Evolutionary conservation across 2,888 invertebrate species (phyloP).

Genomic region (Thelaira solivaga): DNA sequence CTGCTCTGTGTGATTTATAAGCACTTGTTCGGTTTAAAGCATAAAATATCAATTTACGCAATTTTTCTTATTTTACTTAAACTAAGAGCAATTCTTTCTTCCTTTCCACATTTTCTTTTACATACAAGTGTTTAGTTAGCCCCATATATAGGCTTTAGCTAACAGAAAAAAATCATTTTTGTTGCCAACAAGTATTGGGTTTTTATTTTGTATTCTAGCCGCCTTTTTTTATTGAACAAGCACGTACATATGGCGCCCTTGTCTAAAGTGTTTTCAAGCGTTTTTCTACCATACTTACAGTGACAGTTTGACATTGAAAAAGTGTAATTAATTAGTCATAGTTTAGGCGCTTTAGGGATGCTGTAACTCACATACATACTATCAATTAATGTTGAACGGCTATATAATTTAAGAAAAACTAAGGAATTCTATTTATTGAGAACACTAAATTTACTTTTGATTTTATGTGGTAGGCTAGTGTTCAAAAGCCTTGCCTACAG

Average conservation of each 20-base stretch:
- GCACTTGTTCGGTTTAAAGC: conserved; percentile 60
- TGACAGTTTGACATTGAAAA: conserved; percentile 72
- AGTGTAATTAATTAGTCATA: conserved; percentile 71
- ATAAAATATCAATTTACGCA: conserved; percentile 61
- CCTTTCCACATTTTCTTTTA: conserved; percentile 11
- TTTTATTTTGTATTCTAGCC: conserved; percentile 32
- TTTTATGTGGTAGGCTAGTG: background rate
- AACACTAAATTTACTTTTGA: background rate
- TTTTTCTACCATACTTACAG: conserved; percentile 19
- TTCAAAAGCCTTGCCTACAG: background rate
- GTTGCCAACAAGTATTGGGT: background rate
- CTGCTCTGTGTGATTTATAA: conserved; percentile 48
- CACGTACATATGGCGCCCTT: conserved; percentile 51
- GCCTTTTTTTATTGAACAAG: conserved; percentile 15
- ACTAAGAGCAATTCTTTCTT: background rate
- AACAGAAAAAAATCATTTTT: background rate
- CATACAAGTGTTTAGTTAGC: conserved; percentile 5
- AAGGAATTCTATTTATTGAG: background rate
- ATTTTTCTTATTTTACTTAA: conserved; percentile 44
- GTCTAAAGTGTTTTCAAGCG: conserved; percentile 2
- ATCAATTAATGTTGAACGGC: conserved; percentile 53
- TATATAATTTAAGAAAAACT: conserved; percentile 35
- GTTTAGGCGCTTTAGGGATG: conserved; percentile 52
- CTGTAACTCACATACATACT: conserved; percentile 40
- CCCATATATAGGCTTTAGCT: background rate